These are phyloP conservation scores for Hydroisotoma schaefferi DNA, from an alignment of 2,888 invertebrate species.

Conservation along the genomic window DNA sequence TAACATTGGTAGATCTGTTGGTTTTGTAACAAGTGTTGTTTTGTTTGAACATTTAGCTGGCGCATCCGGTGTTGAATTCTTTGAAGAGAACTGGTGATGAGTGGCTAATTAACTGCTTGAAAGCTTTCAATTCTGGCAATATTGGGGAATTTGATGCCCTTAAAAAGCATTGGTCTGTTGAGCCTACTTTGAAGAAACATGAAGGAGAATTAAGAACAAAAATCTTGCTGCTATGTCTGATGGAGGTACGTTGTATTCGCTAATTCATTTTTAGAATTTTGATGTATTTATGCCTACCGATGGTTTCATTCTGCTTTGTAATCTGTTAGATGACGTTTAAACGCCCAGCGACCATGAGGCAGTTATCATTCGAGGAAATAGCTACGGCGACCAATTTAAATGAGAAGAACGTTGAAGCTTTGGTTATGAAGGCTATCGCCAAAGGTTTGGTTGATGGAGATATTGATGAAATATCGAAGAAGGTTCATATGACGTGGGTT, in stretches of 20 bases:
- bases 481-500: slow-evolving; percentile 79
- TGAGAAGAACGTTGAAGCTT: slow-evolving; percentile 78
- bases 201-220: slow-evolving; percentile 82
- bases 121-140: slow-evolving; percentile 82
- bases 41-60: slow-evolving; percentile 63
- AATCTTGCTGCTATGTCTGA: slow-evolving; percentile 89
- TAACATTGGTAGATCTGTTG: slow-evolving; percentile 1
- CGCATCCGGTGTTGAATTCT: slow-evolving; percentile 87
- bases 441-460: slow-evolving; percentile 89
- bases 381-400: slow-evolving; percentile 79
- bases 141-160: slow-evolving; percentile 69
- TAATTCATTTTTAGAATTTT: not conserved
- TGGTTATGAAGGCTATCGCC: slow-evolving; percentile 97
- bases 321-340: slow-evolving; percentile 84
- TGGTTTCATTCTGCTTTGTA: not conserved
- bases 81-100: slow-evolving; percentile 74
- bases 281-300: not conserved
- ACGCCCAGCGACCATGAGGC: slow-evolving; percentile 78
- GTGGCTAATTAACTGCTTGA: slow-evolving; percentile 83
- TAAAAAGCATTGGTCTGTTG: slow-evolving; percentile 69
- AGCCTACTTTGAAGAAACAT: slow-evolving; percentile 77
- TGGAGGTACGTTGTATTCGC: slow-evolving; percentile 66
- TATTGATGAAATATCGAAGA: slow-evolving; percentile 80
- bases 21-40: slow-evolving; percentile 7
- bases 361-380: slow-evolving; percentile 86